Percentiles rank a stretch among this genome's conserved stretches.
Evolutionary conservation across 2,797 vertebrate genomes (phyloP).

Genomic region (Ptychadena robeensis): DNA sequence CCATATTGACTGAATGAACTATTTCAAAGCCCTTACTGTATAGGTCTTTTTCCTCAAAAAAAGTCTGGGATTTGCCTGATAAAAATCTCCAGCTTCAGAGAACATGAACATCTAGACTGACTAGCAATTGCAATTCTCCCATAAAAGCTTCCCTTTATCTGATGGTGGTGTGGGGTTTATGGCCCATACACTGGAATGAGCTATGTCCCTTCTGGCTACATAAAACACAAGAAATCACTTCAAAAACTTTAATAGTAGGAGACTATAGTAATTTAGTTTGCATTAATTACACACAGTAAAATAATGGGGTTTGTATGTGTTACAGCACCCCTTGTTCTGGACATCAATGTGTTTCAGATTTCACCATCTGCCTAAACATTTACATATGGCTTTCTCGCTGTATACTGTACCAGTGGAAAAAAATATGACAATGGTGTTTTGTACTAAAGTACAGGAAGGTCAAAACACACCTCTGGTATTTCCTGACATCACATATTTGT

Average conservation of each 20-base stretch:
- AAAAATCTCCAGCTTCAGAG: not conserved
- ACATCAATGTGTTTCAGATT: not conserved
- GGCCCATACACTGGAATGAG: constrained; percentile 38
- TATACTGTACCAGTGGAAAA: not conserved
- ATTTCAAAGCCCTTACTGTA: not conserved
- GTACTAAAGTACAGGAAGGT: constrained; percentile 4
- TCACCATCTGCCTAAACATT: not conserved
- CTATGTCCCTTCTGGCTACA: constrained; percentile 15
- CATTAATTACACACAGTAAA: not conserved
- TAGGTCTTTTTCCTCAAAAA: not conserved
- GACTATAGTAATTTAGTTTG: not conserved
- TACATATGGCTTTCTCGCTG: not conserved
- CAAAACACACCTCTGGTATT: constrained; percentile 19
- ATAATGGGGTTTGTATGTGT: not conserved
- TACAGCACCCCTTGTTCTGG: too few relatives aligned
- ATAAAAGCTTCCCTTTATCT: constrained; percentile 48
- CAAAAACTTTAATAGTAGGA: constrained; percentile 20
- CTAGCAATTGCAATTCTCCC: not conserved
- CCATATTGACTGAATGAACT: too few relatives aligned
- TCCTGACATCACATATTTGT: constrained; percentile 19
- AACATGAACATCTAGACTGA: constrained; percentile 3
- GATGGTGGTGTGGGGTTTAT: constrained; percentile 39
- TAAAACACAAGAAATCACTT: constrained; percentile 29
- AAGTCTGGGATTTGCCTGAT: not conserved
- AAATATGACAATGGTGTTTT: constrained; percentile 1